Conservation (phyloP, 2,888 invertebrate species). For the Oxytorus armatus region DNA sequence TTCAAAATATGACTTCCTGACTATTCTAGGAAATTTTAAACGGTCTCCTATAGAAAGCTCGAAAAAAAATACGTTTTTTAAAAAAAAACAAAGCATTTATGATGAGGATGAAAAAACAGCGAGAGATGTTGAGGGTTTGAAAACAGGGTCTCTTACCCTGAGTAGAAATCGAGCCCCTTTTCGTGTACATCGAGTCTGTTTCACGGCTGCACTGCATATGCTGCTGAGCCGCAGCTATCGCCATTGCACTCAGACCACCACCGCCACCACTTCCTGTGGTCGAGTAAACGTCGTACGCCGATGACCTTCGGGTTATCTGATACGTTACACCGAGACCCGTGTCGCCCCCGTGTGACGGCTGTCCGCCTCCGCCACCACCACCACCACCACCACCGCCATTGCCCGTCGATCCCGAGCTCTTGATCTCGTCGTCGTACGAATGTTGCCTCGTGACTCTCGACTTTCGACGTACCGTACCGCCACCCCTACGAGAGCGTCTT, state of each 20-base stretch:
- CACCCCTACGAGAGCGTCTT: conserved; percentile 76
- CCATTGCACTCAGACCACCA: conserved; percentile 80
- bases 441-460: conserved; percentile 90
- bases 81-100: too few relatives aligned
- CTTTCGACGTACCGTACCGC: conserved; percentile 85
- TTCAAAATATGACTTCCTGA: too few relatives aligned
- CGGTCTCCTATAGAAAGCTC: too few relatives aligned
- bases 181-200: conserved; percentile 71
- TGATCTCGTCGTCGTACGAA: conserved; percentile 93
- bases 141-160: conserved; percentile 78
- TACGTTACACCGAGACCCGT: conserved; percentile 89
- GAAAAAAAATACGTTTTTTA: too few relatives aligned
- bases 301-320: conserved; percentile 91
- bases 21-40: too few relatives aligned
- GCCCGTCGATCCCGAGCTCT: conserved; percentile 81
- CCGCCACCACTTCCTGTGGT: conserved; percentile 85
- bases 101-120: too few relatives aligned
- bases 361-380: conserved; percentile 71
- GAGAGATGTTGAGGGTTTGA: not conserved
- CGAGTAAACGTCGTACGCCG: conserved; percentile 94
- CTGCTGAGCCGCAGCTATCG: conserved; percentile 81
- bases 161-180: conserved; percentile 80
- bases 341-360: conserved; percentile 81
- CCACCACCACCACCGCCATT: conserved; percentile 70
- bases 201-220: conserved; percentile 71